A percentile compares a stretch with the other conserved stretches of the same genome.
phyloP scores from a whole-genome alignment of 1,140 invertebrate species.

The Ooceraea biroi region DNA sequence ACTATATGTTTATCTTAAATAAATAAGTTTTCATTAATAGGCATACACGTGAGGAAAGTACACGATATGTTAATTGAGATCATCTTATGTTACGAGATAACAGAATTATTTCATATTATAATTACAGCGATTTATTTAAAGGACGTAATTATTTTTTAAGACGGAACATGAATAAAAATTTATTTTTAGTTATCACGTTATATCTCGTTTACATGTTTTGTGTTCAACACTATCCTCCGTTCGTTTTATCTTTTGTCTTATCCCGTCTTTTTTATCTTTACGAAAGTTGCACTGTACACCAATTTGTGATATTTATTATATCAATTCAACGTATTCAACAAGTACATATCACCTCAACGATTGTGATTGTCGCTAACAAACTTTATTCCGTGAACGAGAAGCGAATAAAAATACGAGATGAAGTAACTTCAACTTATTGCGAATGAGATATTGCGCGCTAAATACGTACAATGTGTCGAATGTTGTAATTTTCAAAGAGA shows the following conservation, averaged over 20 bases:
- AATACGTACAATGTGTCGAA: background rate
- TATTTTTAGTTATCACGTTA: background rate
- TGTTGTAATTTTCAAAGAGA: constrained; percentile 12
- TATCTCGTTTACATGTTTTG: background rate
- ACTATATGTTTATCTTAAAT: constrained; percentile 8
- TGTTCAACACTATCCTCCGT: background rate
- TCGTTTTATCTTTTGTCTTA: too few relatives aligned
- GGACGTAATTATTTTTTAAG: background rate
- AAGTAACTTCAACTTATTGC: constrained; percentile 6
- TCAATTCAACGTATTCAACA: background rate
- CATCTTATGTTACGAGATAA: background rate
- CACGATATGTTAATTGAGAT: background rate
- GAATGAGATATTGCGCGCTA: constrained; percentile 33
- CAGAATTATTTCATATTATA: background rate
- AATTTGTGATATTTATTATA: background rate
- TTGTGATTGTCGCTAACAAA: background rate
- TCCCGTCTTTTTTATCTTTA: background rate
- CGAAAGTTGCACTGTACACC: background rate
- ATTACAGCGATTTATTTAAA: background rate
- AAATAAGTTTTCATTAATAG: background rate
- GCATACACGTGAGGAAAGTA: background rate
- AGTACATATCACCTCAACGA: background rate
- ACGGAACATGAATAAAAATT: background rate
- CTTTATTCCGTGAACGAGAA: background rate
- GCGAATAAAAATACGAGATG: constrained; percentile 11